Conservation (phyloP, 2,797 vertebrate species). For the Syngnathus acus region DNA sequence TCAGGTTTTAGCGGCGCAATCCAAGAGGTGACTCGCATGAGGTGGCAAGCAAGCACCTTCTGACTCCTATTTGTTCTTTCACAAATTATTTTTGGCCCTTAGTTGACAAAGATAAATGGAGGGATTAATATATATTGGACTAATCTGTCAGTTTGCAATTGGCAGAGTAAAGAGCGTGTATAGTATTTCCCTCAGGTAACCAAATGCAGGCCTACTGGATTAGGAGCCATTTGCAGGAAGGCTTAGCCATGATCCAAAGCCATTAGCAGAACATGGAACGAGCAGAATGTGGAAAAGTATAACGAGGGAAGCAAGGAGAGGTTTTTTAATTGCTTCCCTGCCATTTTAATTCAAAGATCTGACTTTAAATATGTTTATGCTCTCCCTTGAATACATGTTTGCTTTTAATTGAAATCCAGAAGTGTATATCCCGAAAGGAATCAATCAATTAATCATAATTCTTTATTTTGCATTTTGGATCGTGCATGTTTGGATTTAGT, state of each 20-base stretch:
- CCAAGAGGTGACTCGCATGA: conserved; percentile 72
- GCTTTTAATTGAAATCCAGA: conserved; percentile 16
- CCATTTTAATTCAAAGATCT: conserved; percentile 63
- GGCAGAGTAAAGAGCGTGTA: conserved; percentile 73
- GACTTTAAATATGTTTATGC: conserved; percentile 14
- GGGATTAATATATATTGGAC: conserved; percentile 90
- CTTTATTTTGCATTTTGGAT: neutral
- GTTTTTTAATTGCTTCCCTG: conserved; percentile 71
- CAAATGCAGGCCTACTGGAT: conserved; percentile 86
- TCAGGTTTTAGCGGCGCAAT: conserved; percentile 73
- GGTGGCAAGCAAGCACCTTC: conserved; percentile 82
- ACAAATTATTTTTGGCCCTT: conserved; percentile 80
- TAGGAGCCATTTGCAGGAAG: conserved; percentile 94
- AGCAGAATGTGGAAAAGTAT: conserved; percentile 46
- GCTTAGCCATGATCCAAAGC: conserved; percentile 86
- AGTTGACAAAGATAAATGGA: conserved; percentile 79
- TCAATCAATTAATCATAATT: neutral
- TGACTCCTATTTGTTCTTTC: conserved; percentile 84
- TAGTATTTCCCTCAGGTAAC: conserved; percentile 98
- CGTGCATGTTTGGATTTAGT: neutral
- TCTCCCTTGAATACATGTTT: neutral
- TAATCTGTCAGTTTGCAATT: conserved; percentile 77
- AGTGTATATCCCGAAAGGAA: neutral
- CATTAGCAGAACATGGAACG: conserved; percentile 79
- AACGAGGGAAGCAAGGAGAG: conserved; percentile 48